These are phyloP conservation scores for Hippopotamyrus pictus DNA, from an alignment of 2,797 vertebrate species.

Conservation along the genomic window DNA sequence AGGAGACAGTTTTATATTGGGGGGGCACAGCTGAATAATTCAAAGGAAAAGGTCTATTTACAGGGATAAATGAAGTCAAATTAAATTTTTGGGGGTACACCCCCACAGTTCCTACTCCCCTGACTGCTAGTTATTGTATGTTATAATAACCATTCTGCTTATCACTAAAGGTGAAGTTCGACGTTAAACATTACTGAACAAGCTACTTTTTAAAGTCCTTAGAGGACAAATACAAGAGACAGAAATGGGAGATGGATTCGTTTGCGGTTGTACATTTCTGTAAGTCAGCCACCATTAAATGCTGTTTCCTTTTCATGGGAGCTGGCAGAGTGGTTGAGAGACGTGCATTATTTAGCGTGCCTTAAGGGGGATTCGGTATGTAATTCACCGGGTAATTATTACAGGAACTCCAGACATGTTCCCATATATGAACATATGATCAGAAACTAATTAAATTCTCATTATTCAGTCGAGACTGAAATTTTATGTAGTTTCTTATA, in stretches of 20 bases:
- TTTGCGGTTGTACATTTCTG: not conserved
- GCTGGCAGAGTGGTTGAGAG: not conserved
- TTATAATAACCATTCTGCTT: not conserved
- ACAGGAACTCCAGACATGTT: not conserved
- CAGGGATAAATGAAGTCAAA: not conserved
- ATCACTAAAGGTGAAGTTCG: not conserved
- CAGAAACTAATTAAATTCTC: not conserved
- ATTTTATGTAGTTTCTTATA: not conserved
- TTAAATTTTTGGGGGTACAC: not conserved
- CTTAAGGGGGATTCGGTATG: not conserved
- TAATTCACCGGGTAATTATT: constrained; percentile 4
- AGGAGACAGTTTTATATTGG: not conserved
- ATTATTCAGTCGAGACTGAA: not conserved
- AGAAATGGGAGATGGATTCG: not conserved
- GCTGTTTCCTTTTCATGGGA: not conserved
- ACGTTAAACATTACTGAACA: not conserved
- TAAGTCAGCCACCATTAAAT: not conserved
- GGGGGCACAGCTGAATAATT: not conserved
- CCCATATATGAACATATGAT: constrained; percentile 1
- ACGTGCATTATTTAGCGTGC: not conserved
- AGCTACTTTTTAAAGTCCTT: not conserved
- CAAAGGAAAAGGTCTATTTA: not conserved
- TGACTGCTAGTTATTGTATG: not conserved
- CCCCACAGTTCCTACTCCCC: not conserved
- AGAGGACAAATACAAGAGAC: not conserved